Percentiles rank a stretch among this genome's conserved stretches.
These are phyloP conservation scores for Pygocentrus nattereri DNA, from an alignment of 2,797 vertebrate species.

Conservation along the genomic window DNA sequence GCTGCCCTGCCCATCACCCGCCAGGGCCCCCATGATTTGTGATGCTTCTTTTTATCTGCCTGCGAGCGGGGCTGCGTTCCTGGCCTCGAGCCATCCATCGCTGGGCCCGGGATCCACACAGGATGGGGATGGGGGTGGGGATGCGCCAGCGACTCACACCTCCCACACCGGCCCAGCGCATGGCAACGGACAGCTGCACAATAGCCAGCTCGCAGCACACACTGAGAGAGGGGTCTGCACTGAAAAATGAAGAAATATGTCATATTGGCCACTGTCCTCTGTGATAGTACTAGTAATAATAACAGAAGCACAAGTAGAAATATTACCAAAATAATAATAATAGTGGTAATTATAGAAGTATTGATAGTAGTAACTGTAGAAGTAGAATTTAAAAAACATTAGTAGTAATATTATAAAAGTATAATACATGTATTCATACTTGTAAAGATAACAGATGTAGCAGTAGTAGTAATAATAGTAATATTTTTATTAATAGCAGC, in stretches of 20 bases:
- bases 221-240: neutral
- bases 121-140: slow-evolving; percentile 15
- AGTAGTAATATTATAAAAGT: no score
- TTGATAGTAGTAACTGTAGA: no score
- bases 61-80: slow-evolving; percentile 64
- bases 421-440: no score
- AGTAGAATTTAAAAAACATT: neutral
- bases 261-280: neutral
- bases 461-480: no score
- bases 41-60: slow-evolving; percentile 71
- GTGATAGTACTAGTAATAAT: neutral
- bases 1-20: slow-evolving; percentile 54
- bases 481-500: neutral
- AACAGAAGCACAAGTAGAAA: neutral
- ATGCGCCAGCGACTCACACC: slow-evolving; percentile 4
- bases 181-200: slow-evolving; percentile 48
- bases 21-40: slow-evolving; percentile 72
- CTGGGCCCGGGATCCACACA: slow-evolving; percentile 43
- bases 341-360: neutral
- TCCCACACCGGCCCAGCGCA: slow-evolving; percentile 11
- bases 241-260: neutral
- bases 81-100: slow-evolving; percentile 72
- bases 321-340: neutral
- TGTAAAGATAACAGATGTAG: no score
- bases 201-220: slow-evolving; percentile 26